phyloP scores from a whole-genome alignment of 2,113 vertebrate genomes.

The Pygathrix nemaeus region DNA sequence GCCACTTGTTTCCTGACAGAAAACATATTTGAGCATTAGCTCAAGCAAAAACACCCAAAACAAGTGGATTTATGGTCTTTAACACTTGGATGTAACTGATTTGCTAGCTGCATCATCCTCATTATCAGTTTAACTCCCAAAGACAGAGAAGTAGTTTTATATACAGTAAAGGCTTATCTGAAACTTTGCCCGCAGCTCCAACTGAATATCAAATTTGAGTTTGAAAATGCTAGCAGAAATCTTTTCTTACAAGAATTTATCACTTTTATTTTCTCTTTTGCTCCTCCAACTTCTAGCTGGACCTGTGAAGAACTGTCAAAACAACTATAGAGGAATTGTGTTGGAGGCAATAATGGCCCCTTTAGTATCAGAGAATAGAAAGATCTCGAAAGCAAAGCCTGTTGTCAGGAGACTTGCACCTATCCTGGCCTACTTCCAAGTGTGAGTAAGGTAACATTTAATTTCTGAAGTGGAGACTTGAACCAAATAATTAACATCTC shows the following conservation, averaged over 20 bases:
- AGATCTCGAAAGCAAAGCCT: conserved; percentile 57
- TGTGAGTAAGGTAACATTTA: conserved; percentile 53
- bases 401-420: conserved; percentile 47
- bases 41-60: neutral
- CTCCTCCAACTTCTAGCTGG: conserved; percentile 34
- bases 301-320: conserved; percentile 47
- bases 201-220: conserved; percentile 27
- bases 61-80: conserved; percentile 6
- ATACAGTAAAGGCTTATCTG: conserved; percentile 35
- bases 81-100: neutral
- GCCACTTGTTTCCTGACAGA: neutral
- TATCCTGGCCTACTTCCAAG: conserved; percentile 61
- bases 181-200: neutral
- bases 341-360: conserved; percentile 5
- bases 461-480: conserved; percentile 51
- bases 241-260: conserved; percentile 41
- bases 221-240: conserved; percentile 57
- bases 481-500: conserved; percentile 57
- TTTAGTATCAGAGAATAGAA: conserved; percentile 64
- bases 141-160: conserved; percentile 40
- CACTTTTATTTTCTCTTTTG: conserved; percentile 40
- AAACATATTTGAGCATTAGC: conserved; percentile 21
- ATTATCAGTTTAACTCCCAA: conserved; percentile 5
- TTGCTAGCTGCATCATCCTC: neutral
- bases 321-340: neutral